phyloP scores from a whole-genome alignment of 2,888 invertebrate species.

The Drosophila falleni region DNA sequence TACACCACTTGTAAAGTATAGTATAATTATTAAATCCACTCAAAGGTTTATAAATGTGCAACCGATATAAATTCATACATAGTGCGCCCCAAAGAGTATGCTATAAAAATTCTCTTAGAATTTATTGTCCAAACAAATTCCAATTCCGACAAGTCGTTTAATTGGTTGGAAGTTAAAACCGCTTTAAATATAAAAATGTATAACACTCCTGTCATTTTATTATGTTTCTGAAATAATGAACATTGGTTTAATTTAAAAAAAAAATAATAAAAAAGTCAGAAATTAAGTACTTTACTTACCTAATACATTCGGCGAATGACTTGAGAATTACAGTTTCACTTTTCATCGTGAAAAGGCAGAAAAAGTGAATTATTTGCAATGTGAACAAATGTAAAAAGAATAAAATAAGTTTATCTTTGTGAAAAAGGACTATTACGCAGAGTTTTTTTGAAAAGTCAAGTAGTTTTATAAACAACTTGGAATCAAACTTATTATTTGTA shows the following conservation, averaged over 20 bases:
- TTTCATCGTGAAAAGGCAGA: not conserved
- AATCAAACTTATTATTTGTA: not conserved
- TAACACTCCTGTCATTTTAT: not conserved
- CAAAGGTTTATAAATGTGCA: not conserved
- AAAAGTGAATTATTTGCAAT: not conserved
- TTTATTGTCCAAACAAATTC: not conserved
- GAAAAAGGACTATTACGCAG: not conserved
- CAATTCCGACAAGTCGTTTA: not conserved
- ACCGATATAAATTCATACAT: not conserved
- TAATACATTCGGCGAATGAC: not conserved
- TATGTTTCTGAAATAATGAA: not conserved
- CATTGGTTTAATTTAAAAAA: not conserved
- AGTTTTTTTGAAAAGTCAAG: not conserved
- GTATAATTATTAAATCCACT: not conserved
- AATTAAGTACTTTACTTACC: not conserved
- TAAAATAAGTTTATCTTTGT: not conserved
- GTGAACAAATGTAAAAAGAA: not conserved
- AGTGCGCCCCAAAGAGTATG: constrained; percentile 6
- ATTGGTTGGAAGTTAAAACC: not conserved
- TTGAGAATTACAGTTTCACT: not conserved
- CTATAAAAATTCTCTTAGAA: not conserved
- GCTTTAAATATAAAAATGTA: too few relatives aligned
- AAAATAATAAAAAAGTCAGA: not conserved
- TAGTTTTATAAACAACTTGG: not conserved
- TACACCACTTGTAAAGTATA: not conserved